Percentiles rank a stretch among this genome's conserved stretches.
Conservation (phyloP, 2,797 vertebrate genomes). For the Gymnoscopelus braueri region DNA sequence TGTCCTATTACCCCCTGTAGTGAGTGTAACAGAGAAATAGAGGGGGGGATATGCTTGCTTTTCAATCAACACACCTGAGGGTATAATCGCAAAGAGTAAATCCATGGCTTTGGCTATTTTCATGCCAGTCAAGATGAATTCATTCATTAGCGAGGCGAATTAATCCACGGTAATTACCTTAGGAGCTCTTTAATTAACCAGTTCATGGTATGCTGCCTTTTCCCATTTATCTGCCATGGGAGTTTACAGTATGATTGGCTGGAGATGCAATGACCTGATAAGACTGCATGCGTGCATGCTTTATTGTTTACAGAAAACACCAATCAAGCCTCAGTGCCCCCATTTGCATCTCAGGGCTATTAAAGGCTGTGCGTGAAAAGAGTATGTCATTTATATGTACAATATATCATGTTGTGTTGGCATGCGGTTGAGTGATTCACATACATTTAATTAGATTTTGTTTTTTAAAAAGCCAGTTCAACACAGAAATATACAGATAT, state of each 20-base stretch:
- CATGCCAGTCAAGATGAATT: constrained; percentile 65
- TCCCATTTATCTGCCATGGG: constrained; percentile 55
- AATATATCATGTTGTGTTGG: too few relatives aligned
- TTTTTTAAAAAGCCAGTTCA: too few relatives aligned
- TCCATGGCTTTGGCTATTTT: constrained; percentile 69
- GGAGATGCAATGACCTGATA: constrained; percentile 37
- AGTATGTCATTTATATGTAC: too few relatives aligned
- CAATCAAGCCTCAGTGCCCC: neutral
- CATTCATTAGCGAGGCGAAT: constrained; percentile 63
- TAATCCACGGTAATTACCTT: constrained; percentile 58
- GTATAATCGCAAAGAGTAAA: constrained; percentile 50
- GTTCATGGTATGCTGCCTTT: constrained; percentile 65
- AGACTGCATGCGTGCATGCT: neutral
- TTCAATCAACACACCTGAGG: constrained; percentile 50
- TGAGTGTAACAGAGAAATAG: constrained; percentile 5
- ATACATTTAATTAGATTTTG: too few relatives aligned
- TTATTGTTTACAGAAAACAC: constrained; percentile 25
- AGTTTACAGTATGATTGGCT: constrained; percentile 39
- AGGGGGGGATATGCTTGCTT: neutral
- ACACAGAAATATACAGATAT: too few relatives aligned
- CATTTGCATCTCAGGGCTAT: constrained; percentile 5
- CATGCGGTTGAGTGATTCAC: too few relatives aligned
- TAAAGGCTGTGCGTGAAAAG: neutral
- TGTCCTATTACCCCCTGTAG: constrained; percentile 30
- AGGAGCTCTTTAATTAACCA: constrained; percentile 72